A percentile compares a stretch with the other conserved stretches of the same genome.
phyloP scores from a whole-genome alignment of 1,140 invertebrate species.

The Lerema accius region DNA sequence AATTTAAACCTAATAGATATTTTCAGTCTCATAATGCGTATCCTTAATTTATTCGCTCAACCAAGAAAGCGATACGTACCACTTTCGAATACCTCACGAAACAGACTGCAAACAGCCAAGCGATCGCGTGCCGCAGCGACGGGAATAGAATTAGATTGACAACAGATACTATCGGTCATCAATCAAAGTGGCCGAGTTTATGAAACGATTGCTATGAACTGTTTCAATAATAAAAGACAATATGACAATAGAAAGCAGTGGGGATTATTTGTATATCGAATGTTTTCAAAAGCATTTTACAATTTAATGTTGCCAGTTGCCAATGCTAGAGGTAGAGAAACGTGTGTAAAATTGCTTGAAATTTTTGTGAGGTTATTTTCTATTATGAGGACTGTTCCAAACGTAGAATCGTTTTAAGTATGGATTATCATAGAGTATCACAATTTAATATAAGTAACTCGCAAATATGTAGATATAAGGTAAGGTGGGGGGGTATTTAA shows the following conservation, averaged over 20 bases:
- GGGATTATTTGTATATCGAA: not conserved
- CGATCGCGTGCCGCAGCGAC: conserved; percentile 52
- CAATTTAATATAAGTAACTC: too few relatives aligned
- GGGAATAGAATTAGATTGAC: conserved; percentile 66
- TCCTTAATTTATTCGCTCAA: not conserved
- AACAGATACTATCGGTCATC: conserved; percentile 58
- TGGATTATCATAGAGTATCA: too few relatives aligned
- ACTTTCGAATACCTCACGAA: conserved; percentile 31
- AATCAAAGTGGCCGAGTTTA: conserved; percentile 57
- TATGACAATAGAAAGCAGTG: not conserved
- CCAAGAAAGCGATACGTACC: conserved; percentile 1
- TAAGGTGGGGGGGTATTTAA: too few relatives aligned
- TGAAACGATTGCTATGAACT: conserved; percentile 38
- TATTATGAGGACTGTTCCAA: too few relatives aligned
- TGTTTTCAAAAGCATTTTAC: too few relatives aligned
- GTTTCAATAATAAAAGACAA: conserved; percentile 12
- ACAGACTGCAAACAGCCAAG: conserved; percentile 48
- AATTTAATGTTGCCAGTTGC: too few relatives aligned
- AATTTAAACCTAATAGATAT: not conserved
- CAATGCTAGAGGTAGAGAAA: too few relatives aligned
- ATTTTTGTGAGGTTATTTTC: too few relatives aligned
- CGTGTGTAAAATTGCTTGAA: too few relatives aligned
- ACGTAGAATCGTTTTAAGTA: too few relatives aligned
- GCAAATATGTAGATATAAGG: too few relatives aligned
- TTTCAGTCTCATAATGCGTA: not conserved